Evolutionary conservation across 1,140 invertebrate species (phyloP).

Genomic region (Vanessa atalanta): DNA sequence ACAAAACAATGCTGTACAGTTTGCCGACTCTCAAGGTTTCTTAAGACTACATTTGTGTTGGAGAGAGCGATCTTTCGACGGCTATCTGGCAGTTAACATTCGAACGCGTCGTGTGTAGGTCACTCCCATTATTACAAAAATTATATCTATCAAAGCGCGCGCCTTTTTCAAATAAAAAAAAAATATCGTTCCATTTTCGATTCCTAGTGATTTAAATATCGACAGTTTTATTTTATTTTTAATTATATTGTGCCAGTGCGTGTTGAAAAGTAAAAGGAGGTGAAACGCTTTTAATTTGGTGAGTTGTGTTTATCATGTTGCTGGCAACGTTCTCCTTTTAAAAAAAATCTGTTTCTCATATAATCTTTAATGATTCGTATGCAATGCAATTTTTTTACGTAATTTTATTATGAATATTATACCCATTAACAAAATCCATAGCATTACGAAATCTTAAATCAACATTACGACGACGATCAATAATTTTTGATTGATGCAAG

Average conservation of each 20-base stretch:
- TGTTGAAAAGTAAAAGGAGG: constrained; percentile 60
- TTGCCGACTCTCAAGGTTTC: constrained; percentile 56
- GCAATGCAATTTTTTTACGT: neutral
- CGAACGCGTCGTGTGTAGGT: constrained; percentile 39
- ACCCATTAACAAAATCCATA: neutral
- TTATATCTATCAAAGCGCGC: constrained; percentile 46
- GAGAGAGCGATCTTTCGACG: constrained; percentile 61
- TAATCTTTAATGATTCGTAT: constrained; percentile 2
- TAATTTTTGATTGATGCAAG: too few relatives aligned
- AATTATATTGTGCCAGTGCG: constrained; percentile 48
- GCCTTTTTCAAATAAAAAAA: constrained; percentile 39
- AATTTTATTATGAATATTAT: constrained; percentile 1
- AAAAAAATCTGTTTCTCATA: constrained; percentile 4
- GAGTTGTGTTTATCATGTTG: constrained; percentile 8
- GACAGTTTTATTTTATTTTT: constrained; percentile 7
- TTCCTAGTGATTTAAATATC: constrained; percentile 1
- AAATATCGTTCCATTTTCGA: neutral
- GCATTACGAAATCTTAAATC: too few relatives aligned
- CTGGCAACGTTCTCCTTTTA: constrained; percentile 14
- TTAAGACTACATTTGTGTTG: constrained; percentile 43
- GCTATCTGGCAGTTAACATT: constrained; percentile 53
- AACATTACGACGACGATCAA: too few relatives aligned
- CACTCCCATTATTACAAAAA: constrained; percentile 47
- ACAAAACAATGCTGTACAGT: constrained; percentile 6
- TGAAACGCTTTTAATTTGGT: constrained; percentile 32